Base-by-base conservation (phyloP, 2,888 invertebrate genomes). In the Tuberolachnus salignus region DNA sequence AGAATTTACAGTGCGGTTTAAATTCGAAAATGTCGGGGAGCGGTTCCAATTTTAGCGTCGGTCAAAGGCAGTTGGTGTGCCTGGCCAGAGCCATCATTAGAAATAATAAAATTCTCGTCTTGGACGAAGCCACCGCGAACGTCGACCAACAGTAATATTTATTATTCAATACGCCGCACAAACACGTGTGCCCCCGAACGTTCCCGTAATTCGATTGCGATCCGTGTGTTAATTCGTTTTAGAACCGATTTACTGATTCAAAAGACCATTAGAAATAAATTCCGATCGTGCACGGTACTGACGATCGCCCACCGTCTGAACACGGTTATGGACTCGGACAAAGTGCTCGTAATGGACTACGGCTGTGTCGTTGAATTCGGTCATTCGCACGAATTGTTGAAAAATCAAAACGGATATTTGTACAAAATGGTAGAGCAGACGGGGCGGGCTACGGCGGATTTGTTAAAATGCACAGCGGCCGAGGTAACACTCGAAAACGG, bases 71-170 rank as follows among this genome's bases (percentile, higher is more conserved):
- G 85, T 87, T 97, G 71, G 91, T 97, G 63, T 97, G 96, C 85
- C 87, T 97, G 81, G 96, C 95, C 0, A 89, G 97, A 72, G 96
- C 96, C 49, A 92, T 97, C 83, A 87, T 97, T 21, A 89, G 93
- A 42, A 92, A 92, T 82, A 95, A 94, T 85, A 91, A 90, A 82
- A 92, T 97, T 82, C 88, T 97, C 0, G 92, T 96, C 82, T 88
- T 97, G 83, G 96, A 97, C 84, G 97, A 97, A 86, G 96, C 96
- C 19, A 96, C 96, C 0, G 95, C 96, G 1, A 96, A 95, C 85
- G 94, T 96, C 11, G 95, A 97, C 86, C 93, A 93, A 13, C 92
- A 92, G 89, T 91, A 84, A 89, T 34, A 34, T 19, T 34, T 16
- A n/a, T 9, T 13, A 34, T 46, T 16, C 9, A 6, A 13, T 26